These are phyloP conservation scores for Meda fulgida DNA, from an alignment of 2,797 vertebrate species.

Conservation along the genomic window DNA sequence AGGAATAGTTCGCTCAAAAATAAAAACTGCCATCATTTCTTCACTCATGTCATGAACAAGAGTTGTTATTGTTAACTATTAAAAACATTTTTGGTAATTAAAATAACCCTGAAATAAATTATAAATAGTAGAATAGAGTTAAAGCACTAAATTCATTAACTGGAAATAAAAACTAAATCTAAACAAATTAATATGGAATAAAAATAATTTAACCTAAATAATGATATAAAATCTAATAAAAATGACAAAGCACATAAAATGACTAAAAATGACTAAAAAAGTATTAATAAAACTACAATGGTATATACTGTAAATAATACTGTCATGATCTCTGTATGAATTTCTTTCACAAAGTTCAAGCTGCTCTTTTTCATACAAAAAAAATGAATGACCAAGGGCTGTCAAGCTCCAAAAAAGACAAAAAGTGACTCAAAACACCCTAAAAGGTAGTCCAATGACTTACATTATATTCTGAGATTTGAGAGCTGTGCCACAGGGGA, in stretches of 20 bases:
- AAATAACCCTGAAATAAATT: not conserved
- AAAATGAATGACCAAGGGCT: not conserved
- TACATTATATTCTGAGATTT: not conserved
- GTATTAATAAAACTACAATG: not conserved
- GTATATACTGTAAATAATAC: not conserved
- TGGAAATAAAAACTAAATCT: not conserved
- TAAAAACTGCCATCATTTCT: not conserved
- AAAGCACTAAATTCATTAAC: not conserved
- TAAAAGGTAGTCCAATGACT: not conserved
- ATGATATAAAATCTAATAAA: not conserved
- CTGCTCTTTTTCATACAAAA: not conserved
- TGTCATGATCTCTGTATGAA: not conserved
- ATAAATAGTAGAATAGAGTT: not conserved
- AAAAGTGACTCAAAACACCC: not conserved
- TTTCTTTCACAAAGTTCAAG: not conserved
- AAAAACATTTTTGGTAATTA: not conserved
- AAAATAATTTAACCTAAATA: not conserved
- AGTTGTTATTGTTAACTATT: not conserved
- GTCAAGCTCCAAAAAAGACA: not conserved
- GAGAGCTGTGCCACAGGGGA: not conserved
- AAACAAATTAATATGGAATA: no score
- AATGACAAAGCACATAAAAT: not conserved
- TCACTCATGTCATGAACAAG: no score
- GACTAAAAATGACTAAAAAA: no score
- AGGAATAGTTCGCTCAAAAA: not conserved